Percentiles rank a stretch among this genome's conserved stretches.
Evolutionary conservation across 1,140 invertebrate species (phyloP).

Genomic region (Vollenhovia emeryi): DNA sequence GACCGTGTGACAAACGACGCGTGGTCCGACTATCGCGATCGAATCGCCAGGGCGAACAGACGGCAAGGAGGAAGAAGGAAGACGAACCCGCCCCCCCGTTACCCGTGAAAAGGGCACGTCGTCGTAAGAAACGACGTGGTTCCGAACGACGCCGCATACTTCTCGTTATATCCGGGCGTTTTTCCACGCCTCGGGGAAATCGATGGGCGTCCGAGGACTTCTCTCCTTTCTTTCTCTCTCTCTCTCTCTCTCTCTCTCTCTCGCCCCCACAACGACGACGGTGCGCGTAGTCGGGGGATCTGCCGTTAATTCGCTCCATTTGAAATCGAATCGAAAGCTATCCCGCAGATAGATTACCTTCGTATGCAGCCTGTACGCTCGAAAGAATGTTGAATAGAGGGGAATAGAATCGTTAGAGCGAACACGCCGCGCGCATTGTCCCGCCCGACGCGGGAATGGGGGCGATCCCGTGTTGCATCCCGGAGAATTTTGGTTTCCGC

Average conservation of each 20-base stretch:
- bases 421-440: conserved; percentile 29
- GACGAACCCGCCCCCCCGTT: conserved; percentile 17
- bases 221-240: conserved; percentile 14
- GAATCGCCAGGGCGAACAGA: conserved; percentile 28
- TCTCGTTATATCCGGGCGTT: conserved; percentile 53
- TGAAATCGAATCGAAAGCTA: conserved; percentile 59
- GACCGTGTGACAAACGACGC: conserved; percentile 50
- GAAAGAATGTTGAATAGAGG: conserved; percentile 46
- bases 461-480: conserved; percentile 32
- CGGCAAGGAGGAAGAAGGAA: not conserved
- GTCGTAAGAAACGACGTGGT: conserved; percentile 41
- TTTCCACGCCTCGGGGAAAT: conserved; percentile 55
- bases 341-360: conserved; percentile 58
- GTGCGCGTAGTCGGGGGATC: conserved; percentile 19
- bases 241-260: not conserved
- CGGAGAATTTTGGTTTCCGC: conserved; percentile 19
- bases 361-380: conserved; percentile 52
- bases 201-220: conserved; percentile 46
- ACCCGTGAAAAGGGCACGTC: conserved; percentile 15
- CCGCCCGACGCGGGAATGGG: conserved; percentile 1
- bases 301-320: conserved; percentile 59
- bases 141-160: conserved; percentile 48
- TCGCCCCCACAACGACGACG: not conserved
- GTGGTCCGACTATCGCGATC: conserved; percentile 44
- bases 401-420: conserved; percentile 50